Evolutionary conservation across 2,797 vertebrate genomes (phyloP).

Genomic region (Cirrhinus mrigala): DNA sequence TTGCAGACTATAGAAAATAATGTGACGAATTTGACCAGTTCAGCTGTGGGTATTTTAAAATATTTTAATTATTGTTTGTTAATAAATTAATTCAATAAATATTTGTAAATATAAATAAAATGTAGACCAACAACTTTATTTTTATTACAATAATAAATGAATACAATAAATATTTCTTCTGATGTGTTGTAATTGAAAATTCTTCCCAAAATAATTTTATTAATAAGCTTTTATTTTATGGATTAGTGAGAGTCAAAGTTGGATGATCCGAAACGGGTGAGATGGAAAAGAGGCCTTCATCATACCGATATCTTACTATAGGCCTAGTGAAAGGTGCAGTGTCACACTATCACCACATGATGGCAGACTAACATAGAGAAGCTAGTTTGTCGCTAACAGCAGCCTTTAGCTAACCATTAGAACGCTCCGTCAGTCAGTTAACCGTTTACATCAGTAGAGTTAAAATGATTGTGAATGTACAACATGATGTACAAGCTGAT

Average conservation of each 20-base stretch:
- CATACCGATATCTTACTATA: no score
- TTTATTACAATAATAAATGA: neutral
- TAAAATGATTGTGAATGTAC: neutral
- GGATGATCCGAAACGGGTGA: neutral
- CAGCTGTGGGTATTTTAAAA: neutral
- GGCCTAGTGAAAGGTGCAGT: neutral
- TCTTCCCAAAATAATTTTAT: neutral
- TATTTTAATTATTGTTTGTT: neutral
- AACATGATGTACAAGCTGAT: neutral
- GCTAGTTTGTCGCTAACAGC: neutral
- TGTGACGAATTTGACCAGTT: neutral
- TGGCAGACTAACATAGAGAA: conserved; percentile 30
- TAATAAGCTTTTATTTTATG: neutral
- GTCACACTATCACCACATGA: conserved; percentile 39
- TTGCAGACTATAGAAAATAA: neutral
- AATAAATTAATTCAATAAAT: neutral
- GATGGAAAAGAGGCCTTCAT: neutral
- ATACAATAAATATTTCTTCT: neutral
- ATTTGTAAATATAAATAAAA: conserved; percentile 10
- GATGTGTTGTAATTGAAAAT: neutral
- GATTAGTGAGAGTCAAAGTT: no score
- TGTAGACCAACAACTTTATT: neutral
- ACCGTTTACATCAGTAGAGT: neutral
- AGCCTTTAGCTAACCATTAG: neutral
- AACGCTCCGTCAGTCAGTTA: neutral